phyloP scores from a whole-genome alignment of 1,140 invertebrate genomes.

The Aphis craccivora region DNA sequence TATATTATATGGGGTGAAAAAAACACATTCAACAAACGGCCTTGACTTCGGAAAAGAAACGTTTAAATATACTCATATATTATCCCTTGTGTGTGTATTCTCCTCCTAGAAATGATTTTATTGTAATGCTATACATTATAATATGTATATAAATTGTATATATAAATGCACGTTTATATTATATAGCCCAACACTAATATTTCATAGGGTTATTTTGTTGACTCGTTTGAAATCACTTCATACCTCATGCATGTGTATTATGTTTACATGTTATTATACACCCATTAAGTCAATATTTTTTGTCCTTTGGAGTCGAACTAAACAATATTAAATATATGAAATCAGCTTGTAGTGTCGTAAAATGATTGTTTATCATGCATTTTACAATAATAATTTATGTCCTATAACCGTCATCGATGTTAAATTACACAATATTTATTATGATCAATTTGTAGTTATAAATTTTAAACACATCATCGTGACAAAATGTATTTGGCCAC shows the following conservation, averaged over 20 bases:
- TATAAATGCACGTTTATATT: neutral
- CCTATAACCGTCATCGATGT: neutral
- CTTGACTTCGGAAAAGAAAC: neutral
- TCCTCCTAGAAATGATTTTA: neutral
- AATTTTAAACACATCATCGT: neutral
- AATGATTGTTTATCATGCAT: neutral
- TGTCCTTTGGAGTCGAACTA: neutral
- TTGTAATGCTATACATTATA: neutral
- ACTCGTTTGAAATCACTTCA: neutral
- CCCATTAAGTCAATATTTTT: neutral
- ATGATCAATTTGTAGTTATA: neutral
- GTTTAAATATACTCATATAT: neutral
- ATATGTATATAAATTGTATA: neutral
- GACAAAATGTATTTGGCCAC: neutral
- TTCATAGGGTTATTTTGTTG: neutral
- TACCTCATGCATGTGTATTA: neutral
- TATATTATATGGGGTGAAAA: neutral
- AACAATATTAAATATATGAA: neutral
- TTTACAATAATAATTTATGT: neutral
- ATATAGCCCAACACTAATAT: neutral
- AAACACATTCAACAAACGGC: neutral
- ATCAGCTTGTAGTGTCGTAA: neutral
- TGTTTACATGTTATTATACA: neutral
- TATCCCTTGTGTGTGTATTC: neutral
- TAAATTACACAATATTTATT: neutral